A percentile compares a stretch with the other conserved stretches of the same genome.
phyloP scores from a whole-genome alignment of 2,888 invertebrate genomes.

The Phortica okadai region DNA sequence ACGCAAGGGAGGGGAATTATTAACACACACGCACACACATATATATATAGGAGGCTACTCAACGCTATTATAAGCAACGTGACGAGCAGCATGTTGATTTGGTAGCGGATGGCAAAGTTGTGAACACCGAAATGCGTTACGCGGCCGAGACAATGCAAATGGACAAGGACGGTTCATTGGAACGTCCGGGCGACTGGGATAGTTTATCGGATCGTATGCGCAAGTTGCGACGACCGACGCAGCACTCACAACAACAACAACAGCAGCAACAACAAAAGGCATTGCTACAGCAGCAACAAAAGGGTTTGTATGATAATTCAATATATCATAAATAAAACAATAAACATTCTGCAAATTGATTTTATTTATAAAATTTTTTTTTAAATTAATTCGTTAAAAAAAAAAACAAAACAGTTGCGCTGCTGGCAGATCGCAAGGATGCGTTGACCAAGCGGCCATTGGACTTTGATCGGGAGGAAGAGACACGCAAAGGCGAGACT shows the following conservation, averaged over 20 bases:
- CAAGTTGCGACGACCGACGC: constrained; percentile 79
- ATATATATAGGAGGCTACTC: constrained; percentile 78
- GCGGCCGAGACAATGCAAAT: constrained; percentile 90
- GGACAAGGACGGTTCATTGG: constrained; percentile 82
- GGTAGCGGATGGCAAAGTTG: constrained; percentile 87
- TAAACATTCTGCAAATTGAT: not conserved
- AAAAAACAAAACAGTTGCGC: constrained; percentile 66
- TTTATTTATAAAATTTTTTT: no score
- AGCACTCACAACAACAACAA: constrained; percentile 77
- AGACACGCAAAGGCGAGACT: constrained; percentile 91
- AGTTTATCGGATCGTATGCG: constrained; percentile 86
- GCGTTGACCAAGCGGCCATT: constrained; percentile 87
- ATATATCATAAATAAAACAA: not conserved
- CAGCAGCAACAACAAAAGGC: constrained; percentile 66
- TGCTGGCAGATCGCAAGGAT: constrained; percentile 84
- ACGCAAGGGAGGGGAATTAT: not conserved
- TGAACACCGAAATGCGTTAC: constrained; percentile 88
- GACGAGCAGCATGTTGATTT: constrained; percentile 91
- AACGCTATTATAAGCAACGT: constrained; percentile 83
- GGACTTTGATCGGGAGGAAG: constrained; percentile 92
- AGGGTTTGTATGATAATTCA: constrained; percentile 73
- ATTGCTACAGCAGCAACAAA: constrained; percentile 77
- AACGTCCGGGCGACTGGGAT: constrained; percentile 85
- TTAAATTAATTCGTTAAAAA: not conserved
- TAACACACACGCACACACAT: not conserved